These are phyloP conservation scores for Eupithecia insigniata DNA, from an alignment of 2,888 invertebrate genomes.

Conservation along the genomic window DNA sequence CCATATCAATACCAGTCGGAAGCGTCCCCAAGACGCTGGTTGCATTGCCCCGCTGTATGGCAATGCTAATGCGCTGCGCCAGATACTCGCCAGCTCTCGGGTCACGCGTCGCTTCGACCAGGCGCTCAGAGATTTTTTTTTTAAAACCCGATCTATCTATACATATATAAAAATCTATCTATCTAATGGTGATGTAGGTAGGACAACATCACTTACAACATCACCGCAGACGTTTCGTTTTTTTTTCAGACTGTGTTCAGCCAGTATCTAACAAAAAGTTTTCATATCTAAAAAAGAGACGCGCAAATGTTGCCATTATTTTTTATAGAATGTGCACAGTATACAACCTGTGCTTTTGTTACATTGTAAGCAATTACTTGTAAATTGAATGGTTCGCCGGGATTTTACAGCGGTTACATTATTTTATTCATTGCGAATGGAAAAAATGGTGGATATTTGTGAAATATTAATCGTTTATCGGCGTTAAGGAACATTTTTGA, in stretches of 20 bases:
- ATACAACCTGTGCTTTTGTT: slow-evolving; percentile 45
- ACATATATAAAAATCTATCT: no score
- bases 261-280: slow-evolving; percentile 1
- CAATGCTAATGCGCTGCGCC: no score
- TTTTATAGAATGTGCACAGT: slow-evolving; percentile 68
- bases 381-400: slow-evolving; percentile 46
- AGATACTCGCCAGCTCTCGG: no score
- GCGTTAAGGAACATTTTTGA: slow-evolving; percentile 3
- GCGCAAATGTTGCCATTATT: slow-evolving; percentile 71
- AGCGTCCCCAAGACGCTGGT: no score
- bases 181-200: no score
- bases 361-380: slow-evolving; percentile 44
- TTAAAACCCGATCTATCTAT: no score
- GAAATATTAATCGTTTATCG: slow-evolving; percentile 17
- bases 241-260: background rate
- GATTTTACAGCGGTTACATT: slow-evolving; percentile 33
- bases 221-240: no score
- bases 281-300: slow-evolving; percentile 42
- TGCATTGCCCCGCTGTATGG: no score
- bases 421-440: slow-evolving; percentile 35
- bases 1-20: no score
- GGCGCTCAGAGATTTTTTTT: no score
- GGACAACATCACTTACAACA: no score
- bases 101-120: no score
- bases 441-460: slow-evolving; percentile 15